phyloP scores from a whole-genome alignment of 2,888 invertebrate genomes.

The Andrena praecox region DNA sequence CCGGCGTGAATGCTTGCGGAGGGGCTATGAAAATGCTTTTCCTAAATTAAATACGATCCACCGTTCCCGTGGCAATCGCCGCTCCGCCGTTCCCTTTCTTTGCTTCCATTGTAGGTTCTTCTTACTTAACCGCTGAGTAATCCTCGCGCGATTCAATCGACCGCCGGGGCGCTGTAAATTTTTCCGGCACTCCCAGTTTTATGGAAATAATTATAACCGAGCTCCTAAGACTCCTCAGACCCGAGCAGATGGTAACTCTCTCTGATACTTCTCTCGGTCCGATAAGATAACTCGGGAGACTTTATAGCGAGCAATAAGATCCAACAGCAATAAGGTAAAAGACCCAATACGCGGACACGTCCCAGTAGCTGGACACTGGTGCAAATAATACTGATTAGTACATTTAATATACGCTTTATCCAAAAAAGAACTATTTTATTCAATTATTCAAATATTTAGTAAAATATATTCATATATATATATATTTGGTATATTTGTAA shows the following conservation, averaged over 20 bases:
- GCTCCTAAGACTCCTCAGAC: not conserved
- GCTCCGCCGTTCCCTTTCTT: slow-evolving; percentile 1
- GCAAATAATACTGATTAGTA: no score
- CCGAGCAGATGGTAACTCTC: not conserved
- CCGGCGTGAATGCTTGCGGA: slow-evolving; percentile 13
- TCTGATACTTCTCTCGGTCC: no score
- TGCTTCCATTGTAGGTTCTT: not conserved
- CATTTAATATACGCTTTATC: no score
- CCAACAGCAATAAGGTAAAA: no score
- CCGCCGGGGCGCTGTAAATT: not conserved
- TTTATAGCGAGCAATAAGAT: no score
- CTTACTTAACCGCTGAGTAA: not conserved
- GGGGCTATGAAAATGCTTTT: slow-evolving; percentile 50
- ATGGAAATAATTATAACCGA: not conserved
- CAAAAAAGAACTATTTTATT: no score
- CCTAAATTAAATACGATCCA: slow-evolving; percentile 52
- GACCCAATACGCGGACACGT: no score
- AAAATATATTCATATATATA: no score
- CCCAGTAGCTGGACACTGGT: no score
- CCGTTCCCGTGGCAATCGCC: slow-evolving; percentile 23
- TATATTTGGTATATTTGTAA: no score
- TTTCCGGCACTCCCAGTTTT: not conserved
- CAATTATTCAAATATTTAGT: no score
- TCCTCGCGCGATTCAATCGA: not conserved
- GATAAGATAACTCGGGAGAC: no score